A percentile compares a stretch with the other conserved stretches of the same genome.
These are phyloP conservation scores for Clarias macrocephalus DNA, from an alignment of 2,113 vertebrate genomes.

Conservation along the genomic window DNA sequence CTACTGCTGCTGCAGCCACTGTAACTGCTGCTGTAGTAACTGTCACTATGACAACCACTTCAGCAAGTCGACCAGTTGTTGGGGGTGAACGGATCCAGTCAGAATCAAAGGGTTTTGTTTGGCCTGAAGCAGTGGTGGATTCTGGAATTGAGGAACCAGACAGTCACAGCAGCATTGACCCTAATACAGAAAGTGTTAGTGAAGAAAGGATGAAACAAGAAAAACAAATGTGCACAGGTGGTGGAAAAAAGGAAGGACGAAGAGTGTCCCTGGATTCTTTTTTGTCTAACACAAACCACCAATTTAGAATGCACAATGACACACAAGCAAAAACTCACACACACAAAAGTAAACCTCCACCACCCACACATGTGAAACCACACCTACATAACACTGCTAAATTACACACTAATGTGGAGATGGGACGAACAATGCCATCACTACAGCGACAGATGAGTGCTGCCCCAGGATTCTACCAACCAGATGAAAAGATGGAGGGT, in stretches of 20 bases:
- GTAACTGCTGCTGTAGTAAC: conserved; percentile 51
- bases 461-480: conserved; percentile 64
- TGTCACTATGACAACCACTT: conserved; percentile 68
- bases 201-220: conserved; percentile 56
- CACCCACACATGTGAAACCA: conserved; percentile 69
- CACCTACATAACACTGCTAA: conserved; percentile 45
- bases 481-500: conserved; percentile 61
- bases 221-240: conserved; percentile 37
- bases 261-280: conserved; percentile 79
- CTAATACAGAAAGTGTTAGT: conserved; percentile 81
- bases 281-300: conserved; percentile 79
- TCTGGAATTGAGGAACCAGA: conserved; percentile 90
- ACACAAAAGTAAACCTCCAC: conserved; percentile 56
- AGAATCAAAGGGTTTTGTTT: conserved; percentile 64
- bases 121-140: conserved; percentile 80
- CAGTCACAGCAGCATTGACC: conserved; percentile 88
- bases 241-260: conserved; percentile 57
- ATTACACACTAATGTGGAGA: conserved; percentile 29
- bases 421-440: conserved; percentile 54
- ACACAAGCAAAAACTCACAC: conserved; percentile 50
- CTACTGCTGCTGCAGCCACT: conserved; percentile 71
- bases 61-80: conserved; percentile 46
- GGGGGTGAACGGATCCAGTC: conserved; percentile 33
- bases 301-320: conserved; percentile 75
- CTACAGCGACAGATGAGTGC: conserved; percentile 71